Percentiles rank a stretch among this genome's conserved stretches.
Conservation (phyloP, 2,888 invertebrate species). For the Phengaris arion region DNA sequence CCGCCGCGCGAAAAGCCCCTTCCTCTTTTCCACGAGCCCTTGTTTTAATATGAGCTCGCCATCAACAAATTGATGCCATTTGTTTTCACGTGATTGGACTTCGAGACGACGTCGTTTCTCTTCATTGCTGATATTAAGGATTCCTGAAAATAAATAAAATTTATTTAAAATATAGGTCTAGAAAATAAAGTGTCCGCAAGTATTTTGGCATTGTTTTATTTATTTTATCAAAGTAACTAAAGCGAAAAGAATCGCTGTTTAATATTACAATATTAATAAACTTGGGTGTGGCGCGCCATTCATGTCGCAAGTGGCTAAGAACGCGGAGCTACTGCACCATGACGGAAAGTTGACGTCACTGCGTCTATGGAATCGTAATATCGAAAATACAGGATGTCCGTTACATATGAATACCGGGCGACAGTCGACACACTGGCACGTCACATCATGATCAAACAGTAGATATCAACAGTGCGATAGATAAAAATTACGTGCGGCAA, state of each 20-base stretch:
- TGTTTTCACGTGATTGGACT: slow-evolving; percentile 84
- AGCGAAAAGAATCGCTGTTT: slow-evolving; percentile 16
- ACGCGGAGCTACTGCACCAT: slow-evolving; percentile 48
- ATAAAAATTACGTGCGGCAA: slow-evolving; percentile 33
- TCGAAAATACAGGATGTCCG: slow-evolving; percentile 62
- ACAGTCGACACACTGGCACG: slow-evolving; percentile 52
- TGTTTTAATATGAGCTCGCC: slow-evolving; percentile 96
- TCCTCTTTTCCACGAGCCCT: slow-evolving; percentile 96
- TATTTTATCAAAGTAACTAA: background rate
- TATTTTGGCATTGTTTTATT: background rate
- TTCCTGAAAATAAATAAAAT: slow-evolving; percentile 59
- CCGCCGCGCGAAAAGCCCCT: slow-evolving; percentile 94
- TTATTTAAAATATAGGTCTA: background rate
- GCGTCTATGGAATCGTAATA: slow-evolving; percentile 56
- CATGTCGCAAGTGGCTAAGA: slow-evolving; percentile 55
- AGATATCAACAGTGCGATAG: slow-evolving; percentile 27
- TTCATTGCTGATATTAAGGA: slow-evolving; percentile 82
- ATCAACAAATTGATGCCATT: slow-evolving; percentile 92
- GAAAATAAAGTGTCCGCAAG: background rate
- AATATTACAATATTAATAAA: slow-evolving; percentile 39
- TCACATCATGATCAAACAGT: slow-evolving; percentile 45
- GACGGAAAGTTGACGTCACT: slow-evolving; percentile 68
- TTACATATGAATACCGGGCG: slow-evolving; percentile 48
- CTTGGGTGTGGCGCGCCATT: slow-evolving; percentile 56
- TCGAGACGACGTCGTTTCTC: slow-evolving; percentile 84